Base-by-base conservation (phyloP, 1,140 invertebrate genomes). In the Acyrthosiphon pisum region DNA sequence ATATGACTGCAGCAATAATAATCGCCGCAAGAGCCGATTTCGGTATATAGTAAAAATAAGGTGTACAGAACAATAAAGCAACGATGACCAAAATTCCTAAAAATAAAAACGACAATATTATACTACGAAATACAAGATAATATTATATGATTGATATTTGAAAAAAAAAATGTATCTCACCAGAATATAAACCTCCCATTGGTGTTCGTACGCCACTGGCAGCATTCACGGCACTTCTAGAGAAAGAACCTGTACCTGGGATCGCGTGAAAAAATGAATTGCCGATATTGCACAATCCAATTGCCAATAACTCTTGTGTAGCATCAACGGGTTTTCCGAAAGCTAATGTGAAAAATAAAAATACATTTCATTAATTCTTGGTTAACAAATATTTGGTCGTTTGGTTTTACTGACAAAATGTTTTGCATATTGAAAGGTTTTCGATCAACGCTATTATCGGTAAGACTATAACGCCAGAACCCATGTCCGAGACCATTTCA, bases 221-320 rank as follows among this genome's bases (percentile, higher is more conserved):
- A 94, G 98, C 97, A 95, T 98, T 98, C 1, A 99, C 98, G 81
- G 98, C 98, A 94, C 98, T 98, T 94, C 98, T 96, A 86, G 97
- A 97, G 37, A 98, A 96, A 35, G 98, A 98, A 83, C 98, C 98
- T 22, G 98, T 97, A 3, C 98, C 96, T 3, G 98, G 98, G 95
- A 97, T 98, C 1, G 97, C 95, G 95, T 97, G 97, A 87, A 99
- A 97, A 95, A 99, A 98, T 0, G 98, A 98, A 95, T 98, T 98
- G 22, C 97, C 96, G 86, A 99, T 96, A 95, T 99, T 99, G 93
- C 97, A 97, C 26, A 97, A 94, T 81, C 98, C 98, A 92, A 98
- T 96, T 6, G 98, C 97, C 94, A 98, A 96, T 94, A 98, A 96
- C 96, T 98, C 98, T 95, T 98, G 98, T 22, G 97, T 98, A 11